Evolutionary conservation across 1,140 invertebrate species (phyloP).

Genomic region (Pogonomyrmex barbatus): DNA sequence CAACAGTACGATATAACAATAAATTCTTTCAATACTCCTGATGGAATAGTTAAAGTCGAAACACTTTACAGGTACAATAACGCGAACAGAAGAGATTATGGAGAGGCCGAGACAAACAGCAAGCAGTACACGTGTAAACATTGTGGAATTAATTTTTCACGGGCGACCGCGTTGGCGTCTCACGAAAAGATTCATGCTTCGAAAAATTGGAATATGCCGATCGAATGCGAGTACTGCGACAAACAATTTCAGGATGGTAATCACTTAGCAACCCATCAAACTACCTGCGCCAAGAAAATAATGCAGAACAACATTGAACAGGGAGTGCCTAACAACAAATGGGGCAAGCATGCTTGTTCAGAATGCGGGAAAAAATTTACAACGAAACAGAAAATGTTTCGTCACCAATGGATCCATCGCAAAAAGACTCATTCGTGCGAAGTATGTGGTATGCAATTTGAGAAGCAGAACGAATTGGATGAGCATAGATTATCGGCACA

Average conservation of each 20-base stretch:
- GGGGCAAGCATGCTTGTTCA: constrained; percentile 84
- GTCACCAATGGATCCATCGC: constrained; percentile 86
- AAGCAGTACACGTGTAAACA: constrained; percentile 78
- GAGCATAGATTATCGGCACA: constrained; percentile 84
- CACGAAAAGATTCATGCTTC: constrained; percentile 81
- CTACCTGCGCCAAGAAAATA: constrained; percentile 82
- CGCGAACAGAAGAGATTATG: constrained; percentile 65
- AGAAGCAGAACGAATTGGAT: constrained; percentile 83
- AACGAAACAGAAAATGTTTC: constrained; percentile 86
- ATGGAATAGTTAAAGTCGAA: constrained; percentile 79
- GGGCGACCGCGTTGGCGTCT: constrained; percentile 77
- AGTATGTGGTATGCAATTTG: constrained; percentile 84
- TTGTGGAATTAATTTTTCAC: constrained; percentile 81
- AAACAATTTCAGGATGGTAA: constrained; percentile 83
- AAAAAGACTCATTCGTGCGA: constrained; percentile 86
- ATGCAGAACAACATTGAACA: constrained; percentile 79
- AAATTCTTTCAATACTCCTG: constrained; percentile 75
- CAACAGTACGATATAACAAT: constrained; percentile 78
- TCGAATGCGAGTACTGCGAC: constrained; percentile 85
- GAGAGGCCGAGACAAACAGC: constrained; percentile 70
- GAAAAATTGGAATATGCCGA: constrained; percentile 80
- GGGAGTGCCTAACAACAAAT: constrained; percentile 77
- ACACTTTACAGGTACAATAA: constrained; percentile 63
- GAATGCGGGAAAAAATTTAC: constrained; percentile 86
- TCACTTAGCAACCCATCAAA: constrained; percentile 81